Evolutionary conservation across 2,113 vertebrate species (phyloP), one percentile per base, ranked within the genome.

Genomic region (Nothobranchius kuhntae): DNA sequence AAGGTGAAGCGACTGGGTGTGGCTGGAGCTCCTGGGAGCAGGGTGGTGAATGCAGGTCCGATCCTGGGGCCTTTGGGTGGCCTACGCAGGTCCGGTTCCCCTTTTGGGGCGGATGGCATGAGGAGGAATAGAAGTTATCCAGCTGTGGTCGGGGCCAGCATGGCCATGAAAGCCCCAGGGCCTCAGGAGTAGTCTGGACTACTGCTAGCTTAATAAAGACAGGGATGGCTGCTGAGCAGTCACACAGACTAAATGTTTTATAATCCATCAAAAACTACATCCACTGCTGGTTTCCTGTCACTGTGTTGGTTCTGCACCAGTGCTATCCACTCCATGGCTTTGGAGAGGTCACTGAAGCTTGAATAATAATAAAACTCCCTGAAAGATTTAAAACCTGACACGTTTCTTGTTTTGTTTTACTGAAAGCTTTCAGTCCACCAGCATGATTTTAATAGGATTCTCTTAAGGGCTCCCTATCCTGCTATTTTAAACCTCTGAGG

Each of bases 111-210:
- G 7, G 88, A 94, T 2, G 96, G 96, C 73, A 95, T 99, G 80
- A 93, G 96, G 12, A 92, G 96, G 86, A 99, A 99, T 56, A 94
- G 94, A 42, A 99, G 95, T 87, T 98, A 97, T 86, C 98, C 97
- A 35, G 94, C 95, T 24, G 93, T 98, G 95, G 96, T 98, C 52
- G 96, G 97, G n/a, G 96, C 96, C 78, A 98, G 98, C 90, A 98
- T 99, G 97, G 96, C 95, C 79, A 99, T 99, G 96, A 98, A 96
- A 78, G 95, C 92, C 45, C 96, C 96, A 0, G 93, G 93, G 0
- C 93, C 96, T 12, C 93, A 95, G 83, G 92, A 84, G 54, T 91
- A 95, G 51, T 90, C 92, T 0, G 94, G 94, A 62, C 92, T 95
- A 64, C 89, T 95, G 58, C 93, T 95, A 89, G 92, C 93, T 11